phyloP scores from a whole-genome alignment of 2,113 vertebrate species.

The Candoia aspera region DNA sequence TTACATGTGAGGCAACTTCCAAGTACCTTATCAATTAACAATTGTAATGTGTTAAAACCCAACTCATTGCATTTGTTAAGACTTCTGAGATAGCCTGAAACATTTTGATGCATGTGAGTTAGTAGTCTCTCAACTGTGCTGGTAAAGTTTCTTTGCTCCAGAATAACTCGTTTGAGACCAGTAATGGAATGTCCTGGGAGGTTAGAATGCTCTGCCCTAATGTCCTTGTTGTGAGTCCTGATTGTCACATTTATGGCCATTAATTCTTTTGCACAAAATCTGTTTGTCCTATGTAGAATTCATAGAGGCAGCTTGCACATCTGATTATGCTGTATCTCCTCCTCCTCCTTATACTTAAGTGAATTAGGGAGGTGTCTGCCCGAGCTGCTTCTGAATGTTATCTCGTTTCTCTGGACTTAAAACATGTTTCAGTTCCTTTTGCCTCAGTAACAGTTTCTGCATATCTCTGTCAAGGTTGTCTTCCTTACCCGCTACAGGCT shows the following conservation, averaged over 20 bases:
- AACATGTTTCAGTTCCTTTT: too few relatives aligned
- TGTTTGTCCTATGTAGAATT: background rate
- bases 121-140: background rate
- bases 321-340: too few relatives aligned
- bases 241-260: background rate
- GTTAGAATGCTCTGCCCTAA: background rate
- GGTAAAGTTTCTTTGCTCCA: background rate
- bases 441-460: too few relatives aligned
- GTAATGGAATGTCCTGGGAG: background rate
- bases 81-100: background rate
- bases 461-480: too few relatives aligned
- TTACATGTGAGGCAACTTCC: background rate
- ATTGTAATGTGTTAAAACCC: background rate
- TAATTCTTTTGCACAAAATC: background rate
- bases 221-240: background rate
- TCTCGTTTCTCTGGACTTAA: too few relatives aligned
- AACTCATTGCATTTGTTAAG: background rate
- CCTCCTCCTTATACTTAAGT: too few relatives aligned
- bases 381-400: too few relatives aligned
- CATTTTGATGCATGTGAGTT: background rate
- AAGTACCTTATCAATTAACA: background rate
- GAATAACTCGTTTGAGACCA: background rate
- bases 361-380: too few relatives aligned
- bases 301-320: too few relatives aligned
- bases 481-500: too few relatives aligned